These are phyloP conservation scores for Cephonodes hylas DNA, from an alignment of 2,888 invertebrate species.

Conservation along the genomic window DNA sequence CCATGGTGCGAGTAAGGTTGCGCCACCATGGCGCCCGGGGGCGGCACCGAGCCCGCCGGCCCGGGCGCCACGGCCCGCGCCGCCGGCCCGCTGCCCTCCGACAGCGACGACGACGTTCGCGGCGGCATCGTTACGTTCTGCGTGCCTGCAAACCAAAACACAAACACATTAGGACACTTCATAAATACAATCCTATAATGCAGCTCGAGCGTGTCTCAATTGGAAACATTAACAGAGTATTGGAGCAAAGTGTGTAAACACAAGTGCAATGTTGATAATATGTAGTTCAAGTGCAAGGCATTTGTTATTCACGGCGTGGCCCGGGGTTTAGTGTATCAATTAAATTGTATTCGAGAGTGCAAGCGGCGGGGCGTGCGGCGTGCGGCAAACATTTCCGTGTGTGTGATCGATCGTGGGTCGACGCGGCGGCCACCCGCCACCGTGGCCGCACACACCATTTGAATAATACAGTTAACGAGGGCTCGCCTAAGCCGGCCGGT, in stretches of 20 bases:
- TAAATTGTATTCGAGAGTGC: slow-evolving; percentile 51
- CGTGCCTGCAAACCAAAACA: slow-evolving; percentile 82
- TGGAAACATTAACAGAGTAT: neutral
- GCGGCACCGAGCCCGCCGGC: slow-evolving; percentile 57
- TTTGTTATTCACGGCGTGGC: slow-evolving; percentile 35
- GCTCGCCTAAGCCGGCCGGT: slow-evolving; percentile 63
- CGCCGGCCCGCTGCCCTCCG: slow-evolving; percentile 76
- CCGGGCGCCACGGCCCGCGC: slow-evolving; percentile 52
- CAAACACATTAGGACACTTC: neutral
- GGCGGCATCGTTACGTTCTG: slow-evolving; percentile 98
- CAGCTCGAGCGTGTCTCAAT: neutral
- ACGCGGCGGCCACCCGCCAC: slow-evolving; percentile 23
- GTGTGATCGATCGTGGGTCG: slow-evolving; percentile 55
- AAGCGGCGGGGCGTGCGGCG: slow-evolving; percentile 31
- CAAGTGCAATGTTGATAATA: slow-evolving; percentile 12
- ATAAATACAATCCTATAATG: neutral
- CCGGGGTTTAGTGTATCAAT: slow-evolving; percentile 42
- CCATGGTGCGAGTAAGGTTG: slow-evolving; percentile 70
- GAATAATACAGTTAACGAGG: slow-evolving; percentile 74
- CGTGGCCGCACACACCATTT: slow-evolving; percentile 58
- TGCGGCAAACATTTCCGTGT: slow-evolving; percentile 26
- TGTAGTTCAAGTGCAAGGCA: slow-evolving; percentile 10
- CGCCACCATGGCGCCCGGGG: slow-evolving; percentile 66
- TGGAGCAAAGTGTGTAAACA: slow-evolving; percentile 10
- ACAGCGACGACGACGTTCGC: slow-evolving; percentile 92